A percentile compares a stretch with the other conserved stretches of the same genome.
Conservation (phyloP, 2,888 invertebrate species). For the Drosophila borborema region DNA sequence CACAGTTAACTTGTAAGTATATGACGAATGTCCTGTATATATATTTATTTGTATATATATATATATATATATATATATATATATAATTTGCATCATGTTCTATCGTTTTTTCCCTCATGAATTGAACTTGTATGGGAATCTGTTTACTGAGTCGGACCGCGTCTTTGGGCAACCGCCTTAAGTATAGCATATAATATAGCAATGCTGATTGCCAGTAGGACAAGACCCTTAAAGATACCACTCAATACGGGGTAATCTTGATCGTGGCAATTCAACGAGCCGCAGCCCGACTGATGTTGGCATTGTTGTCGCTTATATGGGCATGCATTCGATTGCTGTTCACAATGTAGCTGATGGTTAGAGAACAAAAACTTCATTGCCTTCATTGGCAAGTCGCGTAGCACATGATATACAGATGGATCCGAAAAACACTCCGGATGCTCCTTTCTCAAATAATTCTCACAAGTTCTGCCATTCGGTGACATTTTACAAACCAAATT, state of each 20-base stretch:
- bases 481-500: constrained; percentile 29
- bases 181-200: constrained; percentile 47
- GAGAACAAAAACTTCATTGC: constrained; percentile 12
- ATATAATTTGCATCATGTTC: neutral
- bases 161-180: constrained; percentile 28
- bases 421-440: constrained; percentile 34
- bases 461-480: constrained; percentile 28
- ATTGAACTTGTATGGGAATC: neutral
- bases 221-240: constrained; percentile 3
- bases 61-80: neutral
- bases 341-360: neutral
- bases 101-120: neutral
- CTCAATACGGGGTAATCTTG: constrained; percentile 1
- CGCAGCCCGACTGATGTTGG: neutral
- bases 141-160: constrained; percentile 18
- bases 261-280: neutral
- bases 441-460: constrained; percentile 21
- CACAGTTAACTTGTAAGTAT: constrained; percentile 11
- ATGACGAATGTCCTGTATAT: neutral
- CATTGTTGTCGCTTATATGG: neutral
- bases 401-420: neutral
- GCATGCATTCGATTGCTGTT: neutral
- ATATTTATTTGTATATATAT: neutral
- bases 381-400: constrained; percentile 15
- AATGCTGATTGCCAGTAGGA: constrained; percentile 36